phyloP scores from a whole-genome alignment of 2,888 invertebrate species.

The Athrips mouffetella region DNA sequence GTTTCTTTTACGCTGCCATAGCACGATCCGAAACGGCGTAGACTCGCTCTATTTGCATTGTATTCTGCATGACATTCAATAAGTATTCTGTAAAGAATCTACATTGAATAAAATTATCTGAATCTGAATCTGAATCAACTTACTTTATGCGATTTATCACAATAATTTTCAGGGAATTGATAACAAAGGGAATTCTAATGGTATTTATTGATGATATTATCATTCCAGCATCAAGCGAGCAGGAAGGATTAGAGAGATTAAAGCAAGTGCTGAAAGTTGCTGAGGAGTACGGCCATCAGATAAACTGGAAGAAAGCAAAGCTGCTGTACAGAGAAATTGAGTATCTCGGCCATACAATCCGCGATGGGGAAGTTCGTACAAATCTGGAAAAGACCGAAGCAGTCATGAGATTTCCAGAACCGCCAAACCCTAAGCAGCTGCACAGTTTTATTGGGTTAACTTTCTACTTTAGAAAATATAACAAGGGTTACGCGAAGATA shows the following conservation, averaged over 20 bases:
- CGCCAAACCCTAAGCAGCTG: neutral
- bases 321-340: slow-evolving; percentile 11
- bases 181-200: slow-evolving; percentile 10
- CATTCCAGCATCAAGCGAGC: slow-evolving; percentile 22
- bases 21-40: too few species aligned
- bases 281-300: slow-evolving; percentile 27
- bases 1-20: too few species aligned
- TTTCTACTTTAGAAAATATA: neutral
- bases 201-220: slow-evolving; percentile 31
- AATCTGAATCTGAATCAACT: too few species aligned
- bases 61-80: too few species aligned
- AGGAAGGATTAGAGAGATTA: slow-evolving; percentile 17
- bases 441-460: neutral
- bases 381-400: slow-evolving; percentile 24
- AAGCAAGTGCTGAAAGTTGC: slow-evolving; percentile 19
- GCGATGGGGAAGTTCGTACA: slow-evolving; percentile 22
- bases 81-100: too few species aligned
- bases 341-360: slow-evolving; percentile 19
- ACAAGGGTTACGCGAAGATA: neutral
- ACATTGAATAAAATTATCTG: too few species aligned
- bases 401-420: slow-evolving; percentile 7
- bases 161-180: slow-evolving; percentile 32
- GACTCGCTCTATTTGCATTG: too few species aligned
- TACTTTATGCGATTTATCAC: slow-evolving; percentile 40
- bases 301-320: slow-evolving; percentile 23